Base-by-base conservation (phyloP, 2,888 invertebrate species). In the Epinotia bilunana region DNA sequence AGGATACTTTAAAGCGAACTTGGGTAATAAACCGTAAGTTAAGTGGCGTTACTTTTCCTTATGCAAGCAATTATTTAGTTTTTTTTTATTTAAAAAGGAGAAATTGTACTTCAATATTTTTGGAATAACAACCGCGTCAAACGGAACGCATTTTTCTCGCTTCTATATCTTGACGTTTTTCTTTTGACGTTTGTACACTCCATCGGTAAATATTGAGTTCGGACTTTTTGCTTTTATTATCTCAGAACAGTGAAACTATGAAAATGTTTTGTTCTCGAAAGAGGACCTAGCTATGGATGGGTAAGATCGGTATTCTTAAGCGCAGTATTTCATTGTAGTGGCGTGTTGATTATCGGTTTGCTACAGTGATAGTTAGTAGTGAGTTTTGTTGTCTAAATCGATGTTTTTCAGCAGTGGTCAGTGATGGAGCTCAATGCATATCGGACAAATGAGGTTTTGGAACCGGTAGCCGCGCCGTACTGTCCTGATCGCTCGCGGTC, bases 401-500 rank as follows among this genome's bases (percentile, higher is more conserved):
- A 83, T 88, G 84, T 89, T 88, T 82, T 83, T 86, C 87, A 85
- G 87, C 90, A 94, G 94, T 90, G 87, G 86, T 84, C 86, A 91
- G 93, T 92, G 88, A 94, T 94, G 94, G 94, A 93, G 92, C 91
- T 92, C 88, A 90, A 88, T 91, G 92, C 88, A 86, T 89, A 87
- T 89, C 86, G 82, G 77, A 85, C 86, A 88, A 90, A 90, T 87
- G 91, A 90, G 90, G 89, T 90, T 86, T 88, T 90, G 89, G 91
- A 87, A 82, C 89, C 89, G 83, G 87, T 87, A 89, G 91, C 89
- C 82, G 86, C 90, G 82, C 89, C 89, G 80, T 90, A 83, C 85
- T 90, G 83, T 82, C 83, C 88, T 78, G 89, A 89, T 85, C 88
- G 87, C 83, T 88, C 91, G 79, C 87, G 87, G 74, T 88, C 89